A percentile compares a stretch with the other conserved stretches of the same genome.
These are phyloP conservation scores for Acrocephalus scirpaceus DNA, from an alignment of 2,797 vertebrate genomes.

Conservation along the genomic window DNA sequence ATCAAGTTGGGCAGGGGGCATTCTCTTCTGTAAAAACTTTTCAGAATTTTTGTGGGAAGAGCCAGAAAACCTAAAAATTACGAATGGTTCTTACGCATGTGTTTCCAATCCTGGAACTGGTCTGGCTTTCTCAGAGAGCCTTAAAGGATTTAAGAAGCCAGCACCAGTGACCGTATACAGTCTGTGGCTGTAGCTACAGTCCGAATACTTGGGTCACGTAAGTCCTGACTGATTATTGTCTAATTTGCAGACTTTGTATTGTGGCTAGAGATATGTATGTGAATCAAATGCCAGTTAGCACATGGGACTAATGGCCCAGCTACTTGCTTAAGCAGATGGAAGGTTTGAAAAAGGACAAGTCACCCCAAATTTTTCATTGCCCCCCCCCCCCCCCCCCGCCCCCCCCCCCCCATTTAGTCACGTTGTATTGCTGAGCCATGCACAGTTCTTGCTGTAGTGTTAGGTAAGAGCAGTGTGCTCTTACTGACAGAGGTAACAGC, in stretches of 20 bases:
- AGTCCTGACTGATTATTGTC: neutral
- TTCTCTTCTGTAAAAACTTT: neutral
- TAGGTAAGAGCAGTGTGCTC: neutral
- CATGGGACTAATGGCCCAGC: neutral
- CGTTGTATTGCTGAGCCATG: neutral
- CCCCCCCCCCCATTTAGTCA: neutral
- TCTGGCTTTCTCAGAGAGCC: neutral
- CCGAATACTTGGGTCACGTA: neutral
- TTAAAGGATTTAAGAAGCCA: neutral
- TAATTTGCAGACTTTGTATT: neutral
- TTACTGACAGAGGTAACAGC: neutral
- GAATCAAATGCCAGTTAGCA: neutral
- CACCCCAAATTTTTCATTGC: neutral
- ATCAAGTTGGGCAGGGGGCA: neutral
- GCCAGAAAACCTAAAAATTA: neutral
- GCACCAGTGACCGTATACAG: neutral
- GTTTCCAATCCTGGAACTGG: neutral
- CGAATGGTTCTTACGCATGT: neutral
- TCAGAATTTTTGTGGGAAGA: neutral
- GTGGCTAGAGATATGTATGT: neutral
- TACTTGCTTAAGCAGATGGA: neutral
- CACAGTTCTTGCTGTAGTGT: neutral
- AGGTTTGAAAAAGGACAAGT: neutral
- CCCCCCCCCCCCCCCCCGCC: accelerated
- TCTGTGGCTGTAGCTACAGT: neutral